Percentiles rank a stretch among this genome's conserved stretches.
These are phyloP conservation scores for Siniperca obscura DNA, from an alignment of 2,797 vertebrate genomes.

Conservation along the genomic window DNA sequence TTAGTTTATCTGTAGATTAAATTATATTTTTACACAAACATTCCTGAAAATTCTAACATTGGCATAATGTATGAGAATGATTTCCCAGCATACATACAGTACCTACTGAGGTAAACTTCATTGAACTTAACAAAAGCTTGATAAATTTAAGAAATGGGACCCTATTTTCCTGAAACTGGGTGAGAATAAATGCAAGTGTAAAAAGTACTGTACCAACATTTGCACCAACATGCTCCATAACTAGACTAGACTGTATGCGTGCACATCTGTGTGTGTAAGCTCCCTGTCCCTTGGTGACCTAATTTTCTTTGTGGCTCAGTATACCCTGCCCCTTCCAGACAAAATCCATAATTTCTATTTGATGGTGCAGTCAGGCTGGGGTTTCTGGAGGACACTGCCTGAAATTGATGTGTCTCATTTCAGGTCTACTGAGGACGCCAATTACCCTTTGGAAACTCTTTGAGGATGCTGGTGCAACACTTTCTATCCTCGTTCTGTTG, in stretches of 20 bases:
- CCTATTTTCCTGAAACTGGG: neutral
- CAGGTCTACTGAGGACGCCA: constrained; percentile 80
- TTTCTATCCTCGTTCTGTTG: constrained; percentile 47
- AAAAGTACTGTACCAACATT: constrained; percentile 9
- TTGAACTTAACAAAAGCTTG: neutral
- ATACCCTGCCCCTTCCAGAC: constrained; percentile 79
- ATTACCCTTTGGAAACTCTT: constrained; percentile 83
- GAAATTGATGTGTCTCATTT: constrained; percentile 85
- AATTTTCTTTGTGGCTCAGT: constrained; percentile 79
- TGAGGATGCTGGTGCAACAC: constrained; percentile 67
- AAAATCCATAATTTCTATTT: constrained; percentile 88
- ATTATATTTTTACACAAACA: neutral
- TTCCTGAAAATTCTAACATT: neutral
- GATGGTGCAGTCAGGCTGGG: constrained; percentile 78
- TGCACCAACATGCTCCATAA: constrained; percentile 14
- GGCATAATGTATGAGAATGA: neutral
- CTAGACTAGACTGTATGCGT: constrained; percentile 18
- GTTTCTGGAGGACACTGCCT: constrained; percentile 80
- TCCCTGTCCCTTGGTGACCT: constrained; percentile 71
- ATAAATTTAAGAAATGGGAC: neutral
- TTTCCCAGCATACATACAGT: neutral
- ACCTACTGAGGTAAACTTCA: neutral
- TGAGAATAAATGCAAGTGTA: constrained; percentile 9
- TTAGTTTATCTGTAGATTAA: neutral
- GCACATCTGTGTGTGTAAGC: constrained; percentile 48